Evolutionary conservation across 2,888 invertebrate genomes (phyloP).

Genomic region (Ectemnius continuus): DNA sequence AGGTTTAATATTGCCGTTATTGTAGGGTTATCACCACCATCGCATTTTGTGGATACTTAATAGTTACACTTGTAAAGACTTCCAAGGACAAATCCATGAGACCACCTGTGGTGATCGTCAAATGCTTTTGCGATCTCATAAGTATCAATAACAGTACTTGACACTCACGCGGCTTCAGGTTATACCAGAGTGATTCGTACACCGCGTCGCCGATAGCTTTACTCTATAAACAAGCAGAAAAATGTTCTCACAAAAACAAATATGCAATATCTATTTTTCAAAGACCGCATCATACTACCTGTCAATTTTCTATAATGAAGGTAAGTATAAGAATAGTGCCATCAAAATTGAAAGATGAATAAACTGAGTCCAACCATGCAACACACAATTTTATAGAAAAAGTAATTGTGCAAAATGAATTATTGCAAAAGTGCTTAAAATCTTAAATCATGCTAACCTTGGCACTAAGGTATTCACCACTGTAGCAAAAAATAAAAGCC

Average conservation of each 20-base stretch:
- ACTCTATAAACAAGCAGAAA: constrained; percentile 17
- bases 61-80: too few species aligned
- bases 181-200: constrained; percentile 41
- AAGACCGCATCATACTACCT: background rate
- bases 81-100: too few species aligned
- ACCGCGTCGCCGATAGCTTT: constrained; percentile 19
- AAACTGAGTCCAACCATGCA: background rate
- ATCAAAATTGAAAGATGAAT: background rate
- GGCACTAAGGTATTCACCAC: too few species aligned
- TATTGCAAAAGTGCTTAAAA: constrained; percentile 4
- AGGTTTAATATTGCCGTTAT: background rate
- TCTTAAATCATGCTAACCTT: constrained; percentile 1
- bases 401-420: constrained; percentile 53
- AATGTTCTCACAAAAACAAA: background rate
- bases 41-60: background rate
- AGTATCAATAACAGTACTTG: too few species aligned
- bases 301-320: background rate
- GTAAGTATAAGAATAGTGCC: background rate
- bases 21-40: background rate
- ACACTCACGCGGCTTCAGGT: constrained; percentile 21
- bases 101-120: too few species aligned
- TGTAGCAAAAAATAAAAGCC: constrained; percentile 4
- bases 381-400: background rate
- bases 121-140: too few species aligned
- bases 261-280: background rate